Percentiles rank a stretch among this genome's conserved stretches.
These are phyloP conservation scores for Hyperoplus immaculatus DNA, from an alignment of 2,797 vertebrate genomes.

Conservation along the genomic window DNA sequence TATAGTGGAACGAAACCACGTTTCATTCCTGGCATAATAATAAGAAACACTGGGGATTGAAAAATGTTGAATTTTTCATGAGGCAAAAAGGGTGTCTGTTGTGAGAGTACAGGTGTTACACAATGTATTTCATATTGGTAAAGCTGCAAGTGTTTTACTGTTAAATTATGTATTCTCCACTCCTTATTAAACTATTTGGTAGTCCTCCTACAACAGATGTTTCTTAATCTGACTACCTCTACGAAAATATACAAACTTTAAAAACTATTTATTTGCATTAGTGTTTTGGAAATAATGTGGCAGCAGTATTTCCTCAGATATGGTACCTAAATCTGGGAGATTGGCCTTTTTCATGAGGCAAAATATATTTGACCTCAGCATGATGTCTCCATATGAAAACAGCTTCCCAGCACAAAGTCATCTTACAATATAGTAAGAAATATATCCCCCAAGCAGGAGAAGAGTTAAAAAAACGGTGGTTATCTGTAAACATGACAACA, in stretches of 20 bases:
- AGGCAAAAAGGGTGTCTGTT: slow-evolving; percentile 44
- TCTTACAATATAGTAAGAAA: background rate
- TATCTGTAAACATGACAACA: background rate
- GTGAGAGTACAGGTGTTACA: slow-evolving; percentile 59
- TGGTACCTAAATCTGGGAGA: background rate
- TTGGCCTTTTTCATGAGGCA: background rate
- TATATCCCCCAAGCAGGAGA: slow-evolving; percentile 17
- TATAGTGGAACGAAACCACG: slow-evolving; percentile 23
- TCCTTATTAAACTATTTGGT: slow-evolving; percentile 56
- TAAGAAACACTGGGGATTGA: slow-evolving; percentile 46
- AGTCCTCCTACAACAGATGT: slow-evolving; percentile 22
- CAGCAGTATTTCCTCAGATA: background rate
- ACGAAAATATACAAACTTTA: slow-evolving; percentile 30
- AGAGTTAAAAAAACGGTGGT: background rate
- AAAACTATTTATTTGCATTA: slow-evolving; percentile 22
- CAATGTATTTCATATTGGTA: slow-evolving; percentile 56
- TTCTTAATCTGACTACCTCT: slow-evolving; percentile 24
- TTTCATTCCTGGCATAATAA: slow-evolving; percentile 52
- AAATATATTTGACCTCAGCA: slow-evolving; percentile 11
- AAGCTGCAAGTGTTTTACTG: slow-evolving; percentile 66
- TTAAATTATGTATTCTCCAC: slow-evolving; percentile 71
- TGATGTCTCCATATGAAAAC: slow-evolving; percentile 28
- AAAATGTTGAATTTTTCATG: slow-evolving; percentile 74
- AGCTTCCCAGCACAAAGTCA: background rate
- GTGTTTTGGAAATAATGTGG: background rate